phyloP scores from a whole-genome alignment of 2,888 invertebrate species.

The Agriotes lineatus region DNA sequence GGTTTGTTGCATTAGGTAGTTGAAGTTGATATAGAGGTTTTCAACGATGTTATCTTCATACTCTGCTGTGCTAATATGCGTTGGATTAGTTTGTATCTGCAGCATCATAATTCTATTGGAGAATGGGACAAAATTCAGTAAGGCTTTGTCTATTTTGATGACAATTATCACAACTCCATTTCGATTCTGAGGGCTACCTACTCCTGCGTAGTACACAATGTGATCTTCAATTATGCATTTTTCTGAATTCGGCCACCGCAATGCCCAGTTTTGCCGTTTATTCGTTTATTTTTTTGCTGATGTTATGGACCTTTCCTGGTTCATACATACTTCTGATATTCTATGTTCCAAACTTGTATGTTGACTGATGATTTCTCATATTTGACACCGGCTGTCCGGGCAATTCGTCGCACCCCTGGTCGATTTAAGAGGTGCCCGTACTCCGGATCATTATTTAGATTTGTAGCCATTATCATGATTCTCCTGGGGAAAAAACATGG shows the following conservation, averaged over 20 bases:
- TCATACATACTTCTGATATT: background rate
- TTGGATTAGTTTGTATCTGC: background rate
- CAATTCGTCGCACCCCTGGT: background rate
- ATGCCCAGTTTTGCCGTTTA: background rate
- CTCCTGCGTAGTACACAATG: background rate
- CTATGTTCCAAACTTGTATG: background rate
- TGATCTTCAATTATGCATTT: background rate
- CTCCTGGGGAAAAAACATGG: background rate
- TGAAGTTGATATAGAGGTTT: no score
- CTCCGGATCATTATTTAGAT: background rate
- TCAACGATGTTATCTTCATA: no score
- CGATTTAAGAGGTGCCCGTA: background rate
- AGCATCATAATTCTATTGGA: background rate
- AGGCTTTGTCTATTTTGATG: no score
- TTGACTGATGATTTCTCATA: background rate
- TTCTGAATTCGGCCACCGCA: background rate
- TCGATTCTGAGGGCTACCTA: background rate
- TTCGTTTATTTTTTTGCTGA: background rate
- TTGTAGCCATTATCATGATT: background rate
- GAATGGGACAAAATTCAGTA: no score
- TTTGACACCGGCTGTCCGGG: background rate
- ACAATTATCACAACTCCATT: no score
- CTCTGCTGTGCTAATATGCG: background rate
- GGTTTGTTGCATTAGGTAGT: background rate
- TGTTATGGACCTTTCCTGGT: background rate